phyloP scores from a whole-genome alignment of 2,113 vertebrate species.

The Chloropsis cyanopogon region DNA sequence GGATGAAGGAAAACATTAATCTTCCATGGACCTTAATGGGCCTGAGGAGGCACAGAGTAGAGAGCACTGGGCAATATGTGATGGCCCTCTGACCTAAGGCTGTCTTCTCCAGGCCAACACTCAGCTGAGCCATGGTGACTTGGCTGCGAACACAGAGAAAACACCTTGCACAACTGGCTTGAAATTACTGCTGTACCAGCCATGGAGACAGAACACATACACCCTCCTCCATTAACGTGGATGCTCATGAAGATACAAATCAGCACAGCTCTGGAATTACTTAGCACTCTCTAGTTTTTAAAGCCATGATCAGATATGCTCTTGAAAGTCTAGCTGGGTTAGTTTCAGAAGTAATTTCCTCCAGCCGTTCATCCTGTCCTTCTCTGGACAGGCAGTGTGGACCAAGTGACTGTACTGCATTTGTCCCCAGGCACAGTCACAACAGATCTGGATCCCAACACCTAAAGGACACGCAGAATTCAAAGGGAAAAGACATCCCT shows the following conservation, averaged over 20 bases:
- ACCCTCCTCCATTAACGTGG: not conserved
- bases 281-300: not conserved
- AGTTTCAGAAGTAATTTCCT: not conserved
- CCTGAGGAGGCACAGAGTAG: fast-evolving
- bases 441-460: not conserved
- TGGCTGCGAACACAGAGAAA: not conserved
- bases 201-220: not conserved
- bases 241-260: not conserved
- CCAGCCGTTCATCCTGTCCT: not conserved
- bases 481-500: not conserved
- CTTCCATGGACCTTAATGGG: not conserved
- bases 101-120: not conserved
- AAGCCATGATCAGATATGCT: not conserved
- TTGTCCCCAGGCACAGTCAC: not conserved
- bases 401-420: not conserved
- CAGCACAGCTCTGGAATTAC: not conserved
- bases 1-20: not conserved
- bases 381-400: not conserved
- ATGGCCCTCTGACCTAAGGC: not conserved
- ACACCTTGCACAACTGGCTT: not conserved
- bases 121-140: not conserved
- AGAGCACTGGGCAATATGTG: not conserved
- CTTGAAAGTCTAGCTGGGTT: not conserved
- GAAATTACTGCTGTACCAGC: not conserved
- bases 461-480: not conserved